These are phyloP conservation scores for Craterocephalus amniculus DNA, from an alignment of 2,797 vertebrate species.

Conservation along the genomic window DNA sequence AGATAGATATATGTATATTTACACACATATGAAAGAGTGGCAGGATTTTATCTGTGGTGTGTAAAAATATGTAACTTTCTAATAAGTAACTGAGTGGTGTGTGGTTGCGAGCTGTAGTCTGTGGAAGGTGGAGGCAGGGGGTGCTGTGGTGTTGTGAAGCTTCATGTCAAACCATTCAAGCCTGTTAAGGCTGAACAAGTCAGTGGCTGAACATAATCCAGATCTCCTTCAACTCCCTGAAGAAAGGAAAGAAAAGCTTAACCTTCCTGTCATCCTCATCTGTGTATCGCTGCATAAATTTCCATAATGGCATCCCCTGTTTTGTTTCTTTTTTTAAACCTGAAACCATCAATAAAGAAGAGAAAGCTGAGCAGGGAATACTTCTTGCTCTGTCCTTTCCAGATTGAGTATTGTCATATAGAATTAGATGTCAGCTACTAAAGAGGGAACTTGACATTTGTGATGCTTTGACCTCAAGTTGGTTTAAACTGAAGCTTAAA, in stretches of 20 bases:
- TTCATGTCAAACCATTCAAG: background rate
- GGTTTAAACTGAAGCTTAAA: background rate
- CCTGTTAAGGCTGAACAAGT: background rate
- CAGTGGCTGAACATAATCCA: background rate
- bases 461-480: background rate
- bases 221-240: background rate
- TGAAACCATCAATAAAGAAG: too few species aligned
- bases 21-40: too few species aligned
- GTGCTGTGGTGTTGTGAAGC: background rate
- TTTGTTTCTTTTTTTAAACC: too few species aligned
- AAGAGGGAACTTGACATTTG: background rate
- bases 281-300: background rate
- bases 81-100: background rate
- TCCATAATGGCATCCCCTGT: too few species aligned
- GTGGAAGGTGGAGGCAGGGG: background rate
- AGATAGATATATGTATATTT: too few species aligned
- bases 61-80: too few species aligned
- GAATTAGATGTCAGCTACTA: background rate
- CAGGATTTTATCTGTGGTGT: too few species aligned
- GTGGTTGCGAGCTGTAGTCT: background rate
- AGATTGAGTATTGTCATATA: too few species aligned
- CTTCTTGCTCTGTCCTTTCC: background rate
- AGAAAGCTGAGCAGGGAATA: background rate
- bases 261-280: background rate
- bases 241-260: background rate